Percentiles rank a stretch among this genome's conserved stretches.
These are phyloP conservation scores for Notamacropus eugenii DNA, from an alignment of 2,797 vertebrate genomes.

Conservation along the genomic window DNA sequence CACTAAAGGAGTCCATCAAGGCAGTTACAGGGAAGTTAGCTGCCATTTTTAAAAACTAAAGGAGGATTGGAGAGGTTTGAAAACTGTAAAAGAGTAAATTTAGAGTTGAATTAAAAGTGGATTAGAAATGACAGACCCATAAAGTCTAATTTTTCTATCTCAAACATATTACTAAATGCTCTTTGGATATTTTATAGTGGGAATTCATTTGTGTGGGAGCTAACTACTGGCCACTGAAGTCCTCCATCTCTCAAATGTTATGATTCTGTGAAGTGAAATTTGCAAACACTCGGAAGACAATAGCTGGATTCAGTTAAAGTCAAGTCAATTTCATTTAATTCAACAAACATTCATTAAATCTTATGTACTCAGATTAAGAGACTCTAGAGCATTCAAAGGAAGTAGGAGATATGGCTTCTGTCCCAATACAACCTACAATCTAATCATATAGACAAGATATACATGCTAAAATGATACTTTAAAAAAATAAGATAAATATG, in stretches of 20 bases:
- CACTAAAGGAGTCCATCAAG: neutral
- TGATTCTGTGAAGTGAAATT: neutral
- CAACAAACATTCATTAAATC: neutral
- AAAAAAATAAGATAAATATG: neutral
- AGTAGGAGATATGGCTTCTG: neutral
- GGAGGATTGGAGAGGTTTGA: neutral
- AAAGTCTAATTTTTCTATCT: neutral
- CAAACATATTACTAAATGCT: neutral
- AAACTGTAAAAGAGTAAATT: neutral
- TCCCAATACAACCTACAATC: neutral
- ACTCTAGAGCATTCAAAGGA: neutral
- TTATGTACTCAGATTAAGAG: neutral
- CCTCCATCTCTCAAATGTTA: neutral
- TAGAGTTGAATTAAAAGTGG: neutral
- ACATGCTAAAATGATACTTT: neutral
- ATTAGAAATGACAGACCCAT: neutral
- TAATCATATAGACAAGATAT: neutral
- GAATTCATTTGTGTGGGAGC: neutral
- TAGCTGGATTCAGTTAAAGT: neutral
- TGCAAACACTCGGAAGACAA: neutral
- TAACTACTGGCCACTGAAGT: neutral
- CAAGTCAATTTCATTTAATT: neutral
- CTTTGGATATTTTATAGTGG: neutral
- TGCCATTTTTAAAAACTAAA: neutral
- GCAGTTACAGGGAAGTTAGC: neutral